Evolutionary conservation across 2,888 invertebrate genomes (phyloP).

Genomic region (Macropis europaea): DNA sequence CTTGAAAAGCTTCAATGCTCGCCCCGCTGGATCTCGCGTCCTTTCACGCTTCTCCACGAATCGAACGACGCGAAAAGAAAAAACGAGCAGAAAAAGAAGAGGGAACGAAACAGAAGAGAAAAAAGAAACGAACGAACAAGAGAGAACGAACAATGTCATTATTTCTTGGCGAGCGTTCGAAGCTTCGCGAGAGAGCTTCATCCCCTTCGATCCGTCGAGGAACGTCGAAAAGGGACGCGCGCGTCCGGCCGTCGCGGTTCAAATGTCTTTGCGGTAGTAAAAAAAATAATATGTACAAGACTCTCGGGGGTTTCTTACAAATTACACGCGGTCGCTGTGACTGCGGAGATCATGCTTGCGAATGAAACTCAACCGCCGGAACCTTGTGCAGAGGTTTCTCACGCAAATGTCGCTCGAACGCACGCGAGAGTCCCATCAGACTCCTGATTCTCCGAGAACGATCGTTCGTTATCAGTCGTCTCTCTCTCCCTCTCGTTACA

Average conservation of each 20-base stretch:
- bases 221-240: not conserved
- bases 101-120: not conserved
- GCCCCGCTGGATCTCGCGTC: not conserved
- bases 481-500: not conserved
- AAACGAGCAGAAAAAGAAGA: not conserved
- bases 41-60: not conserved
- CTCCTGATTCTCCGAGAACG: not conserved
- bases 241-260: not conserved
- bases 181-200: no score
- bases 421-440: no score
- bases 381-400: no score
- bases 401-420: no score
- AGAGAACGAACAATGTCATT: not conserved
- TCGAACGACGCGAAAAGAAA: not conserved
- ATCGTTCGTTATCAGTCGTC: constrained; percentile 13
- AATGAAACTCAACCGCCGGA: constrained; percentile 28
- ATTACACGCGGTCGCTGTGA: not conserved
- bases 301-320: constrained; percentile 21
- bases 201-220: not conserved
- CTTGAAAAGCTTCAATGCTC: not conserved
- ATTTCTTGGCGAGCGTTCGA: constrained; percentile 26
- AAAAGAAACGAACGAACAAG: not conserved
- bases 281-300: constrained; percentile 43
- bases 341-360: constrained; percentile 10
- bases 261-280: constrained; percentile 11